phyloP scores from a whole-genome alignment of 2,113 vertebrate genomes.

The Oxyruncus cristatus region DNA sequence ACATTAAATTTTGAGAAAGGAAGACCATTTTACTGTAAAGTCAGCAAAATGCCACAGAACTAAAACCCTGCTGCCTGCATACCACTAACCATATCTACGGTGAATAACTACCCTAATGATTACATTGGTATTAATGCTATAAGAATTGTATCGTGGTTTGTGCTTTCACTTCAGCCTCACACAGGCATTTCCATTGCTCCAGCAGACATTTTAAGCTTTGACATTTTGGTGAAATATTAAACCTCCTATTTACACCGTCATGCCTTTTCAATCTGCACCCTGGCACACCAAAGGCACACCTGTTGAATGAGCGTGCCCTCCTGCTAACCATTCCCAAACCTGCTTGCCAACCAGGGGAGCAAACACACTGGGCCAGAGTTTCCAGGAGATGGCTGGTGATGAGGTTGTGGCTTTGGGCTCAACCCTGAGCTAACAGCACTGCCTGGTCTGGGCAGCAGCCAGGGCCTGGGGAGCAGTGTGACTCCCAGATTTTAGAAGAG shows the following conservation, averaged over 20 bases:
- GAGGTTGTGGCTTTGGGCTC: neutral
- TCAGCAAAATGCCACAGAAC: constrained; percentile 75
- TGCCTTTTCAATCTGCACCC: neutral
- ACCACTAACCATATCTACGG: constrained; percentile 50
- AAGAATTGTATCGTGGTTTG: neutral
- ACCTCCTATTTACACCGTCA: neutral
- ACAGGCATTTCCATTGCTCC: neutral
- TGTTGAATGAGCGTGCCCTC: neutral
- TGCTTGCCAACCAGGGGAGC: neutral
- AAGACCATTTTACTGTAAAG: constrained; percentile 73
- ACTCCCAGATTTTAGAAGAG: neutral
- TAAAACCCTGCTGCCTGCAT: constrained; percentile 52
- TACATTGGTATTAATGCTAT: neutral
- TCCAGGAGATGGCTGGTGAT: constrained; percentile 24
- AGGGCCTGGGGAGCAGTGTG: neutral
- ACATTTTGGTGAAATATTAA: constrained; percentile 39
- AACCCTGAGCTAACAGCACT: neutral
- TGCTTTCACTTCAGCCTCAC: neutral
- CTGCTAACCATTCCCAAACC: neutral
- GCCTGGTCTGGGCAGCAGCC: neutral
- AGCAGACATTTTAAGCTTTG: neutral
- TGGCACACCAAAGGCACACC: neutral
- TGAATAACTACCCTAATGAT: constrained; percentile 14
- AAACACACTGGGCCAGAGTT: neutral
- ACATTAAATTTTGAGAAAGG: constrained; percentile 75